Percentiles rank a stretch among this genome's conserved stretches.
These are phyloP conservation scores for Scaptomyza parva DNA, from an alignment of 2,888 invertebrate species.

Conservation along the genomic window DNA sequence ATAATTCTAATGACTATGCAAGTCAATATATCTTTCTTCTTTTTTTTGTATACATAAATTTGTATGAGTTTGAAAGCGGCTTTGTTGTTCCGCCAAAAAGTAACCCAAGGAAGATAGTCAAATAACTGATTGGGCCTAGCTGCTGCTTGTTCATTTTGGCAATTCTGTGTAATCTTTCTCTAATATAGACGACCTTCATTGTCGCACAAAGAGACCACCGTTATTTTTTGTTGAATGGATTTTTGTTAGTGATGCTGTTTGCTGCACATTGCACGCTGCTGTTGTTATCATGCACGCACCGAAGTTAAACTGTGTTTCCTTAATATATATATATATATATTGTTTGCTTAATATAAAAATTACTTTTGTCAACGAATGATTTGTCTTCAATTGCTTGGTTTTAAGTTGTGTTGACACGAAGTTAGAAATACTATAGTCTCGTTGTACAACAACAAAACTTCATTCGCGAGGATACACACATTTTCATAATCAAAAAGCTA, in stretches of 20 bases:
- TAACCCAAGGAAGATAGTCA: constrained; percentile 77
- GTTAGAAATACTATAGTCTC: constrained; percentile 33
- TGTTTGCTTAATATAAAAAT: constrained; percentile 40
- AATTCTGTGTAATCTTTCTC: constrained; percentile 64
- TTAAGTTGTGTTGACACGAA: constrained; percentile 30
- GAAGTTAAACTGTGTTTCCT: constrained; percentile 33
- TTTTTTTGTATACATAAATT: constrained; percentile 19
- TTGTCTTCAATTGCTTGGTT: constrained; percentile 27
- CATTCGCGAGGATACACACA: constrained; percentile 77
- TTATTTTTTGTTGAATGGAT: constrained; percentile 53
- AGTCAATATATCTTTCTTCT: no score
- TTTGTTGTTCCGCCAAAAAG: constrained; percentile 77
- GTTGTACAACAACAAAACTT: constrained; percentile 36
- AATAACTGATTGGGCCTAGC: constrained; percentile 58
- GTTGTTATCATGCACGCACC: constrained; percentile 35
- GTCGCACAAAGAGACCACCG: constrained; percentile 51
- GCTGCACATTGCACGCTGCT: constrained; percentile 45
- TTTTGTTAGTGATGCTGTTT: constrained; percentile 40
- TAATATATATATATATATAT: no score
- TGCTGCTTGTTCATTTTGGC: constrained; percentile 35
- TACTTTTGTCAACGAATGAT: constrained; percentile 53
- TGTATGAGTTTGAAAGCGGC: constrained; percentile 40
- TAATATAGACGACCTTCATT: constrained; percentile 79
- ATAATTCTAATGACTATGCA: no score
- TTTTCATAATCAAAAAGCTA: constrained; percentile 80